Evolutionary conservation across 30 jellyfish, hydroid and myxozoan species (phyloP).

Genomic region (Turritopsis dohrnii): DNA sequence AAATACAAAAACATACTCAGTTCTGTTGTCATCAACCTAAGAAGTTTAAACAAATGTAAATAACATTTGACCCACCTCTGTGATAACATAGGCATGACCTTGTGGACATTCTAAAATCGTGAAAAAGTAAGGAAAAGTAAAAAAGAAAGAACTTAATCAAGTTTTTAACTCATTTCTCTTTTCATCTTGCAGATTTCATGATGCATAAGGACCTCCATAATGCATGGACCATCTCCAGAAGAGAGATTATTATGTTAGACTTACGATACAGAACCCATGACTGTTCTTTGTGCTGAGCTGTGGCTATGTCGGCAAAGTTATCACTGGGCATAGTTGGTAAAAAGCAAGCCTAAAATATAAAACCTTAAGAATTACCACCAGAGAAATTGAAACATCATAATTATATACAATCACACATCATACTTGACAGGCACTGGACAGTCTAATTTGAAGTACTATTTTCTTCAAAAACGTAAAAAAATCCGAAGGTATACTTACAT

Average conservation of each 20-base stretch:
- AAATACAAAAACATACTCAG: background rate
- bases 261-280: background rate
- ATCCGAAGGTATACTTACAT: background rate
- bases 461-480: background rate
- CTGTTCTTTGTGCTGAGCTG: background rate
- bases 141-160: no score
- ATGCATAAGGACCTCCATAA: no score
- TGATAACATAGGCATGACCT: background rate
- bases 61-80: constrained; percentile 1
- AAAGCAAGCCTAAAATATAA: background rate
- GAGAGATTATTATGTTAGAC: background rate
- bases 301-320: background rate
- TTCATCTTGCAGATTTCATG: no score
- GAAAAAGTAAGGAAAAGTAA: no score
- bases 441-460: background rate
- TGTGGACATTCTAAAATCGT: constrained; percentile 4
- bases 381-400: no score
- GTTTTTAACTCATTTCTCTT: no score
- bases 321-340: constrained; percentile 20
- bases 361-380: no score
- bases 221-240: no score
- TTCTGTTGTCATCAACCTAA: background rate
- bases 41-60: no score
- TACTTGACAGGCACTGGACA: no score
- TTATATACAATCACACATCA: no score